These are phyloP conservation scores for Sminthopsis crassicaudata DNA, from an alignment of 2,113 vertebrate genomes.

Conservation along the genomic window DNA sequence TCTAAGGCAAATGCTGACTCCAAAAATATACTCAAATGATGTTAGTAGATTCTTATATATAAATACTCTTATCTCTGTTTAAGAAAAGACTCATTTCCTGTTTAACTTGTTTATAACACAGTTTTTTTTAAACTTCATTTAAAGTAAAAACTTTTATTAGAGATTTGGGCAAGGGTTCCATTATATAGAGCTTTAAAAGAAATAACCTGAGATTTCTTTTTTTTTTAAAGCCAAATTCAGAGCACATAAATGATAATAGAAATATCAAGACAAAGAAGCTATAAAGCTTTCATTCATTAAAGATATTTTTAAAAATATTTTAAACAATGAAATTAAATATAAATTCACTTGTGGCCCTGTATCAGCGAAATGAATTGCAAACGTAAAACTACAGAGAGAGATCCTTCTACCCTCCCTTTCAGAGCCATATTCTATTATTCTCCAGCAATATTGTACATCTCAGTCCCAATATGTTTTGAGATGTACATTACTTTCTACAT, in stretches of 20 bases:
- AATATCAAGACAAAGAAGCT: background rate
- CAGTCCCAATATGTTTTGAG: constrained; percentile 32
- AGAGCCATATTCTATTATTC: constrained; percentile 61
- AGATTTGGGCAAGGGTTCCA: constrained; percentile 47
- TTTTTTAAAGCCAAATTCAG: constrained; percentile 5
- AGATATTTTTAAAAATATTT: constrained; percentile 25
- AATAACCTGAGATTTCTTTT: constrained; percentile 32
- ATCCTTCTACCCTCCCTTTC: constrained; percentile 20
- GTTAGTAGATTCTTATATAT: background rate
- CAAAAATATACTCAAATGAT: background rate
- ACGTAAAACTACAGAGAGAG: constrained; percentile 20
- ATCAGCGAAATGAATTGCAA: constrained; percentile 44
- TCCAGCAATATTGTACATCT: constrained; percentile 23
- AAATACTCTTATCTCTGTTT: background rate
- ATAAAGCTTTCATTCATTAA: constrained; percentile 47
- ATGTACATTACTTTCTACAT: constrained; percentile 69
- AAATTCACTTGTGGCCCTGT: constrained; percentile 39
- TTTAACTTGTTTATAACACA: constrained; percentile 8
- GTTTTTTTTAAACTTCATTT: constrained; percentile 35
- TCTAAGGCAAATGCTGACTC: background rate
- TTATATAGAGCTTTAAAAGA: constrained; percentile 27
- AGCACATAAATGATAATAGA: constrained; percentile 34
- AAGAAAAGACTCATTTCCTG: constrained; percentile 10
- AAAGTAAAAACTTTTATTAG: background rate
- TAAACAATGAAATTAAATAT: constrained; percentile 25